A percentile compares a stretch with the other conserved stretches of the same genome.
phyloP scores from a whole-genome alignment of 2,113 vertebrate genomes.

The Lanius ludovicianus region DNA sequence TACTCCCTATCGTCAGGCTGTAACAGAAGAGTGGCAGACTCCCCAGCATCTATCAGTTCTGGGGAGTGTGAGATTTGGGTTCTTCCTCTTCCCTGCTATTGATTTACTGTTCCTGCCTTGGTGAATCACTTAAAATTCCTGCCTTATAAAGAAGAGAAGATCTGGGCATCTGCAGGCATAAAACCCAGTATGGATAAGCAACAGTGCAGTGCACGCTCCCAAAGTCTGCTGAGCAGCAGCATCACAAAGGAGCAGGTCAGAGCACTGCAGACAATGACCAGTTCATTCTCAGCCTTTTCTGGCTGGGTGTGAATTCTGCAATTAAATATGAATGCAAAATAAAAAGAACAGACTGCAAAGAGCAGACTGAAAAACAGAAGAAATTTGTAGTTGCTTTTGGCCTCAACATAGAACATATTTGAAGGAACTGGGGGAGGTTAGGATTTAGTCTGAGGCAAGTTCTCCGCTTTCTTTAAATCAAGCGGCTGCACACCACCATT shows the following conservation, averaged over 20 bases:
- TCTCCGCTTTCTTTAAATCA: not conserved
- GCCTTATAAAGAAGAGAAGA: not conserved
- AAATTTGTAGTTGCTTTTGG: slow-evolving; percentile 31
- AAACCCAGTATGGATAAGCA: not conserved
- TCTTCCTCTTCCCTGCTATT: not conserved
- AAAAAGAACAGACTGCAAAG: slow-evolving; percentile 43
- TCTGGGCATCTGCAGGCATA: not conserved
- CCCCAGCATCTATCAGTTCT: not conserved
- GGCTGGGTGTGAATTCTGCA: not conserved
- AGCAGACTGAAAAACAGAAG: slow-evolving; percentile 28
- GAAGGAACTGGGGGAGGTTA: not conserved
- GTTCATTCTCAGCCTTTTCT: not conserved
- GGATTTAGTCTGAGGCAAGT: not conserved
- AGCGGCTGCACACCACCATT: not conserved
- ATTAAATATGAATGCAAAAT: slow-evolving; percentile 44
- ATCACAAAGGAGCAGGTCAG: not conserved
- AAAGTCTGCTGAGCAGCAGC: not conserved
- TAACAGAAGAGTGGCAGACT: not conserved
- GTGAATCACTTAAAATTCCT: not conserved
- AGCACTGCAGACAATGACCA: accelerated
- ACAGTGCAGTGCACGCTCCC: not conserved
- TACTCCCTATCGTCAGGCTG: not conserved
- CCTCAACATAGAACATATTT: not conserved
- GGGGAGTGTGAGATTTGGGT: not conserved
- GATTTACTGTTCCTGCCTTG: not conserved